A percentile compares a stretch with the other conserved stretches of the same genome.
phyloP scores from a whole-genome alignment of 2,113 vertebrate species.

The Xiphorhynchus elegans region DNA sequence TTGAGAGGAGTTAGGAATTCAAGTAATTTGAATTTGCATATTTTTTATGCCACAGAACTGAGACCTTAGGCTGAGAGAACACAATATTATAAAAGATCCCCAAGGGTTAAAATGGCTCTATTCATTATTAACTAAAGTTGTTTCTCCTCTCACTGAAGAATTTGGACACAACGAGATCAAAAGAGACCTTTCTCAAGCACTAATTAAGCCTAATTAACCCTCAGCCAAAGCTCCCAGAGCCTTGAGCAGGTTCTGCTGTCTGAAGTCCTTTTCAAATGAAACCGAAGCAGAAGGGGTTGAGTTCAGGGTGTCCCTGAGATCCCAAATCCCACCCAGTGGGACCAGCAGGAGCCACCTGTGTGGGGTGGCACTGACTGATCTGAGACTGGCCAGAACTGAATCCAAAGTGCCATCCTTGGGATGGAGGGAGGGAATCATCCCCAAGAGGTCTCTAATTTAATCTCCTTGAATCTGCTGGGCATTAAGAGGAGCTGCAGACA shows the following conservation, averaged over 20 bases:
- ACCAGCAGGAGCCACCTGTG: rapidly evolving
- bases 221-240: background rate
- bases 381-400: background rate
- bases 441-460: background rate
- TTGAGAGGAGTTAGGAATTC: background rate
- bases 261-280: background rate
- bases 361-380: too few species aligned
- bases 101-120: background rate
- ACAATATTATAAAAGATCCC: background rate
- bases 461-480: background rate
- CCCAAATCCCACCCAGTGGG: background rate
- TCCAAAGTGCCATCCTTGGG: background rate
- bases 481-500: background rate
- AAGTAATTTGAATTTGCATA: background rate
- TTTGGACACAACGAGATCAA: background rate
- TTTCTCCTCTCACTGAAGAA: background rate
- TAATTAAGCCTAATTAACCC: background rate
- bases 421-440: background rate
- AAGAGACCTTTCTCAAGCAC: background rate
- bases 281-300: background rate
- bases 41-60: background rate
- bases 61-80: background rate
- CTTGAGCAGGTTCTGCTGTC: background rate
- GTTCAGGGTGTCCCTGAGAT: background rate
- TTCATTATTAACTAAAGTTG: background rate